phyloP scores from a whole-genome alignment of 2,113 vertebrate genomes.

The Emydura subglobosa region DNA sequence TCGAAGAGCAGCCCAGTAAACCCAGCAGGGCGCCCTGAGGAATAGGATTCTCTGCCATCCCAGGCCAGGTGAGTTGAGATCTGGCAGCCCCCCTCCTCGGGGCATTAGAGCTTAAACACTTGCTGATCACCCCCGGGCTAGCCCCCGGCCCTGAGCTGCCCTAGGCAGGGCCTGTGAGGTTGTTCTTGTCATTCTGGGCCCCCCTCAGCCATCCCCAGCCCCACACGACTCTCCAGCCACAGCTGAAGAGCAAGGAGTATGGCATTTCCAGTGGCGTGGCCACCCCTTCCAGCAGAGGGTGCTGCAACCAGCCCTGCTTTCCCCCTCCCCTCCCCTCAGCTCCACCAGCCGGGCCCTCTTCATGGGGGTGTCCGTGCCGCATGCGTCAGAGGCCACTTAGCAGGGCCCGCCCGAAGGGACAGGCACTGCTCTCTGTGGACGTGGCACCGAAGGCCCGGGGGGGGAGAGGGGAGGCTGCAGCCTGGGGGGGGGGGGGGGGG shows the following conservation, averaged over 20 bases:
- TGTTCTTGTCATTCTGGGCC: background rate
- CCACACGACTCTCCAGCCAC: background rate
- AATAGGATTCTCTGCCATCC: no score
- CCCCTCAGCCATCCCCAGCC: background rate
- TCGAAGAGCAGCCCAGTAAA: no score
- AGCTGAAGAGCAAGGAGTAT: no score
- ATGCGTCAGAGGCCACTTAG: background rate
- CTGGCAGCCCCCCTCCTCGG: no score
- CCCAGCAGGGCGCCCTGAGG: no score
- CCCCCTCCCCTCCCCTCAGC: no score
- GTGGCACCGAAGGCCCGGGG: background rate
- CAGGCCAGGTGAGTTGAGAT: no score
- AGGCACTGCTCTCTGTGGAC: background rate
- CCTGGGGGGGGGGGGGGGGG: background rate
- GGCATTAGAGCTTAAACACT: no score
- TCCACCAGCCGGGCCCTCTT: background rate
- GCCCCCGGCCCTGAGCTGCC: no score
- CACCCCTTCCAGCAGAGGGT: background rate
- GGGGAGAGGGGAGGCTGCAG: no score
- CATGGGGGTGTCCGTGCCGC: background rate
- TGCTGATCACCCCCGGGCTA: no score
- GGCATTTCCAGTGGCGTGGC: background rate
- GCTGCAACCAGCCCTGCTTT: background rate
- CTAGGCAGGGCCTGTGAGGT: background rate
- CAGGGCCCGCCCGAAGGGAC: background rate